phyloP scores from a whole-genome alignment of 2,113 vertebrate genomes.

The Spea bombifrons region DNA sequence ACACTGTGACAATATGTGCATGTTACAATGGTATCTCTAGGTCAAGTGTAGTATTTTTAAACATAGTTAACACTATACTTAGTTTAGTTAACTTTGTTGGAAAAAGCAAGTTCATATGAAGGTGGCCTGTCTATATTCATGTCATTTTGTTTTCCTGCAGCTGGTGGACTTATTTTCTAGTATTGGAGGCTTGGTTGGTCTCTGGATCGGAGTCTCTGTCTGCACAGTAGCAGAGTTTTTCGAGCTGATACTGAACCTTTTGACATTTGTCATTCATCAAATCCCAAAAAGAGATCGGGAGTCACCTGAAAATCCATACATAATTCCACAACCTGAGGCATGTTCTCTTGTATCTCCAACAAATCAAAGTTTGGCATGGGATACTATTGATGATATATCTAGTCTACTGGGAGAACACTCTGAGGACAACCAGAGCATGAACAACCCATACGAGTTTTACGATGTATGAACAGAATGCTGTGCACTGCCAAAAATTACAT shows the following conservation, averaged over 20 bases:
- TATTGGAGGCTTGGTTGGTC: constrained; percentile 45
- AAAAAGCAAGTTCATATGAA: too few relatives aligned
- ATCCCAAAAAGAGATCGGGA: constrained; percentile 11
- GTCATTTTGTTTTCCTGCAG: constrained; percentile 10
- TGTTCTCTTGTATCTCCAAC: not conserved
- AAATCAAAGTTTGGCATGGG: constrained; percentile 3
- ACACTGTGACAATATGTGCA: too few relatives aligned
- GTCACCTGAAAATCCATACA: constrained; percentile 40
- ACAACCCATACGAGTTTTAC: constrained; percentile 23
- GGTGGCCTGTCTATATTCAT: not conserved
- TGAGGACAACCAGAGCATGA: not conserved
- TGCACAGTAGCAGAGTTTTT: constrained; percentile 48
- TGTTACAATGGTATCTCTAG: too few relatives aligned
- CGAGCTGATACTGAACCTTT: constrained; percentile 42
- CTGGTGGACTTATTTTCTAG: constrained; percentile 45
- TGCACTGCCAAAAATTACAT: not conserved
- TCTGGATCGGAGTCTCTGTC: constrained; percentile 49
- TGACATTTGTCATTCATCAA: constrained; percentile 33
- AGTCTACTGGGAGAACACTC: constrained; percentile 1
- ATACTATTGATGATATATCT: constrained; percentile 23
- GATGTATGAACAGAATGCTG: not conserved
- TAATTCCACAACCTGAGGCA: not conserved
- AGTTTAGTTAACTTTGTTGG: too few relatives aligned
- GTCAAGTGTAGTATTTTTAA: too few relatives aligned
- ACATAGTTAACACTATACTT: too few relatives aligned